These are phyloP conservation scores for Zaprionus taronus DNA, from an alignment of 1,140 invertebrate genomes.

Conservation along the genomic window DNA sequence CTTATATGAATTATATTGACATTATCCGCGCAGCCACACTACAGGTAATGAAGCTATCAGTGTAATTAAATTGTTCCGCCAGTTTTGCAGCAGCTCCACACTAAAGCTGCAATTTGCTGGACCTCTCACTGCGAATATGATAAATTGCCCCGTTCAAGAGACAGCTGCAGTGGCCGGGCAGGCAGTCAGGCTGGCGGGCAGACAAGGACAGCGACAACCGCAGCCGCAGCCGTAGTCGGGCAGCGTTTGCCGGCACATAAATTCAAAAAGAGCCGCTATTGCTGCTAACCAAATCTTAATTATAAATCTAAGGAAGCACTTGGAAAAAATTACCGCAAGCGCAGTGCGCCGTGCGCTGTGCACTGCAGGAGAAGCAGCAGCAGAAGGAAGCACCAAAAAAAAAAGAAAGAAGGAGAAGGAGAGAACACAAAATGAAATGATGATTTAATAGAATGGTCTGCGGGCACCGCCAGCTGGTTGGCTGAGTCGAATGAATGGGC, in stretches of 20 bases:
- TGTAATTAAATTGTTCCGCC: slow-evolving; percentile 68
- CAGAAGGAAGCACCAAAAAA: background rate
- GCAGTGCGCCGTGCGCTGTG: slow-evolving; percentile 49
- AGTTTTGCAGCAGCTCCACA: slow-evolving; percentile 37
- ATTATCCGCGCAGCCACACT: background rate
- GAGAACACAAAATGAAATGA: slow-evolving; percentile 67
- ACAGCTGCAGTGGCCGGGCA: slow-evolving; percentile 38
- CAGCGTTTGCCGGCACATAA: slow-evolving; percentile 57
- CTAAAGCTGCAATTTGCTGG: slow-evolving; percentile 47
- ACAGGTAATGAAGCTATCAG: slow-evolving; percentile 45
- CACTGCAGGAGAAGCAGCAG: slow-evolving; percentile 2
- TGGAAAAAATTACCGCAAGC: slow-evolving; percentile 73
- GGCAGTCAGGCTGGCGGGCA: background rate
- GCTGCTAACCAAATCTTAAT: slow-evolving; percentile 83
- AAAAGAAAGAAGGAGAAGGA: background rate
- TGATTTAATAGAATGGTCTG: slow-evolving; percentile 83
- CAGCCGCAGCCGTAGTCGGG: slow-evolving; percentile 26
- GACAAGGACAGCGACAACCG: slow-evolving; percentile 3
- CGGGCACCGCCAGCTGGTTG: slow-evolving; percentile 79
- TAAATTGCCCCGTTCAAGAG: slow-evolving; percentile 66
- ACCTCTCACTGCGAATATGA: slow-evolving; percentile 67
- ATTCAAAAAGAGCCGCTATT: slow-evolving; percentile 67
- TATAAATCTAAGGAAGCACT: slow-evolving; percentile 84
- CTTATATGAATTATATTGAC: background rate
- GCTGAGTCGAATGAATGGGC: slow-evolving; percentile 75